phyloP scores from a whole-genome alignment of 2,113 vertebrate species.

The Paedocypris sp. region DNA sequence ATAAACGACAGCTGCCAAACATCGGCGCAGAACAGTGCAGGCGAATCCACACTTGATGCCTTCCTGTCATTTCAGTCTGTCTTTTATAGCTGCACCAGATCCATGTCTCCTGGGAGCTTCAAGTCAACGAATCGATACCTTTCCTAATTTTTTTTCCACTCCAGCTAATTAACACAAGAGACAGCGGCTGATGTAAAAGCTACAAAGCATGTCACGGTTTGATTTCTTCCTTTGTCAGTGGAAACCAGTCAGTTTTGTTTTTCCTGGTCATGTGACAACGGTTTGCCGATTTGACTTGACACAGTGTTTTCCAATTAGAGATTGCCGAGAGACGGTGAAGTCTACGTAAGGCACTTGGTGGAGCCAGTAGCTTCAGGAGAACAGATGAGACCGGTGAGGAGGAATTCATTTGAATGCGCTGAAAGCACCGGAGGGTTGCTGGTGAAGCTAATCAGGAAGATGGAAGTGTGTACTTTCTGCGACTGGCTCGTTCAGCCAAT shows the following conservation, averaged over 20 bases:
- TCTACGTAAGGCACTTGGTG: constrained; percentile 5
- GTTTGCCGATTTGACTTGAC: constrained; percentile 28
- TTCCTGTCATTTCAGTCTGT: constrained; percentile 10
- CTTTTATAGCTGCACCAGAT: constrained; percentile 20
- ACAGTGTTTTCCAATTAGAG: constrained; percentile 25
- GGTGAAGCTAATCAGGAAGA: constrained; percentile 16
- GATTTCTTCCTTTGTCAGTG: constrained; percentile 10
- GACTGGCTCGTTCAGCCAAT: neutral
- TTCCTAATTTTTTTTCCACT: constrained; percentile 19
- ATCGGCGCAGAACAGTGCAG: neutral
- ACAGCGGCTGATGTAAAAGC: constrained; percentile 19
- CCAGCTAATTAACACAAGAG: constrained; percentile 29
- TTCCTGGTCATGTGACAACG: constrained; percentile 25
- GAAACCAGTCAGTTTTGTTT: neutral
- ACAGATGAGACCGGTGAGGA: constrained; percentile 11
- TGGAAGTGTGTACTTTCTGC: neutral
- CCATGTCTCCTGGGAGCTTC: constrained; percentile 24
- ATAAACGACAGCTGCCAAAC: constrained; percentile 13
- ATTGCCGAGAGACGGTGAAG: constrained; percentile 7
- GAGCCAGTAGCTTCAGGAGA: constrained; percentile 3
- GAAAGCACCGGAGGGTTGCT: neutral
- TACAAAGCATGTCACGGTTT: constrained; percentile 3
- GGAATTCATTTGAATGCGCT: constrained; percentile 16
- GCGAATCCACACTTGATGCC: neutral
- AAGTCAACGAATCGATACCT: constrained; percentile 18